Base-by-base conservation (phyloP, 2,113 vertebrate genomes). In the Pampusana beccarii region DNA sequence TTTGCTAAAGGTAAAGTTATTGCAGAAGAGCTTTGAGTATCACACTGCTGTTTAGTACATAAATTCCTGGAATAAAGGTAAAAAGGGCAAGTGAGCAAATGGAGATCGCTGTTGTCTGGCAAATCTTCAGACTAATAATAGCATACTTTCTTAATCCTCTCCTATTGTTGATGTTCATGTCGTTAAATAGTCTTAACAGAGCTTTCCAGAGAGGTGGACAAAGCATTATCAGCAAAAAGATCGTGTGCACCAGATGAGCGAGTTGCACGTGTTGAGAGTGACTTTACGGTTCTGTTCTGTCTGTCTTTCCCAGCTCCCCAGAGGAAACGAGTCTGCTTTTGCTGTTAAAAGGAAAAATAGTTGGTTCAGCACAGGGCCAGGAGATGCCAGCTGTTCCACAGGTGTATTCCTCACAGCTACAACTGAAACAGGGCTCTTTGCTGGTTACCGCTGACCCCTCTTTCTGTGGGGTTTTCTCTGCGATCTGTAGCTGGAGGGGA, bases 241-340 rank as follows among this genome's bases (percentile, higher is more conserved):
- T 13, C 8, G 10, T 10, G 21, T 36, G 38, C 24, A 31, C 14
- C 29, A 15, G 17, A 48, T 11, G 56, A 31, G 51, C 12, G 40
- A 48, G 23, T 1, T 46, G 36, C 28, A 20, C 5, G 0, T 12
- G 13, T 48, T 4, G 11, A 34, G 18, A 40, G n/a, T 14, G 36
- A 3, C 64, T 42, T 40, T 3, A 4, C 7, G 13, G 65, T 56
- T 29, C 72, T 54, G 48, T 19, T 48, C 50, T 8, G 10, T 50
- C 0, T 2, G 19, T 5, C 57, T 44, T 61, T 25, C 61, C 61
- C 53, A 21, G 61, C 25, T 75, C 20, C 50, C 1, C 36, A 7
- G 25, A 58, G 62, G 75, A 88, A 54, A 25, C 3, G 19, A 66
- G 36, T 64, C 75, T 67, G 77, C 56, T 54, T 40, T 19, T 67